Conservation (phyloP, 30 jellyfish, hydroid and myxozoan species). For the Cassiopea xamachana region DNA sequence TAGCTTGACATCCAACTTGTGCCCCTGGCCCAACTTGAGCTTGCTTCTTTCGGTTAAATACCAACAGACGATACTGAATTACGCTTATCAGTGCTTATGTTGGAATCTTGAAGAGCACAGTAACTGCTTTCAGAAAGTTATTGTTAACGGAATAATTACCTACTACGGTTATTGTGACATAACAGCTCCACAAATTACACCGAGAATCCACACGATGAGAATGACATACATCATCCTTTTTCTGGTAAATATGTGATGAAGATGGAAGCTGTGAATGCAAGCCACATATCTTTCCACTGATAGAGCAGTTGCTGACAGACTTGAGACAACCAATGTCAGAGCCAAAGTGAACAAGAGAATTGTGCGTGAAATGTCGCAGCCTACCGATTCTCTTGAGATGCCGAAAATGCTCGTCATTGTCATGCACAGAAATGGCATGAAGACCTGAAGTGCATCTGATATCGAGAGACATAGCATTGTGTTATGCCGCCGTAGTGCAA, state of each 20-base stretch:
- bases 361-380: not conserved
- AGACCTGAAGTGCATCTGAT: not conserved
- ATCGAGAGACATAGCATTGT: not conserved
- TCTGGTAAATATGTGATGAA: not conserved
- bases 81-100: not conserved
- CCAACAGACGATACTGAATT: not conserved
- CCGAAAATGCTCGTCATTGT: not conserved
- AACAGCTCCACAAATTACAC: not conserved
- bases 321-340: not conserved
- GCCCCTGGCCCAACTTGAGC: not conserved
- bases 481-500: not conserved
- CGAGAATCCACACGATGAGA: not conserved
- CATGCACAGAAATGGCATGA: not conserved
- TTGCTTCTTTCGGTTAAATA: not conserved
- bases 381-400: not conserved
- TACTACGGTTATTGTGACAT: not conserved
- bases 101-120: not conserved
- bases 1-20: not conserved
- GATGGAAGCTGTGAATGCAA: not conserved
- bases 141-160: not conserved
- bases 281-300: not conserved
- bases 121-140: not conserved
- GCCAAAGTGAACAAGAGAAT: not conserved
- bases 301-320: not conserved
- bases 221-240: not conserved